A percentile compares a stretch with the other conserved stretches of the same genome.
Conservation (phyloP, 2,113 vertebrate genomes). For the Meleagris gallopavo region DNA sequence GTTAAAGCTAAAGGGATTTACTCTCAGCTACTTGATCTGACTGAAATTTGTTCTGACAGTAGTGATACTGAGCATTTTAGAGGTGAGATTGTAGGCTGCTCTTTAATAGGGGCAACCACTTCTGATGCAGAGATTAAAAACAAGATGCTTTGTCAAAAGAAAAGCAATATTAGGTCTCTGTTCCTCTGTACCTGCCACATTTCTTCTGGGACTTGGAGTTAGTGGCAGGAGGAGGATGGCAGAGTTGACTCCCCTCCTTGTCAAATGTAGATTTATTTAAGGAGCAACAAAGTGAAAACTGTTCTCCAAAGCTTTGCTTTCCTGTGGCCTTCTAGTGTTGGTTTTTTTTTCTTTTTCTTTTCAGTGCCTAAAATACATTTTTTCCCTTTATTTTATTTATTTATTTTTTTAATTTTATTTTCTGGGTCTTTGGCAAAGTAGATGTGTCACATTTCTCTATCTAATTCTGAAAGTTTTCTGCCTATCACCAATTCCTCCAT, state of each 20-base stretch:
- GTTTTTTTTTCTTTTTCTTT: not conserved
- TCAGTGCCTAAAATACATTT: not conserved
- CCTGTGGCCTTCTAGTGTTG: not conserved
- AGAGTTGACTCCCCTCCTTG: not conserved
- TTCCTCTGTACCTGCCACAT: not conserved
- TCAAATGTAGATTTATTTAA: not conserved
- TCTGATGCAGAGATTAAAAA: not conserved
- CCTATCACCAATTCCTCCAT: not conserved
- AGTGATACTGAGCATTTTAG: not conserved
- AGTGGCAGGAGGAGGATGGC: not conserved
- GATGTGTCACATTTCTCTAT: not conserved
- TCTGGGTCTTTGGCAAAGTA: not conserved
- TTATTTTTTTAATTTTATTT: not conserved
- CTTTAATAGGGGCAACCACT: not conserved
- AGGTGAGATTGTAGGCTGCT: not conserved
- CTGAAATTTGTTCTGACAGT: not conserved
- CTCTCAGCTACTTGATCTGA: not conserved
- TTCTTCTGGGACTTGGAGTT: not conserved
- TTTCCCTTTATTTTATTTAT: not conserved
- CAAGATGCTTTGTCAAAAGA: not conserved
- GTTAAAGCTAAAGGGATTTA: not conserved
- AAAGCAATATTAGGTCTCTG: not conserved
- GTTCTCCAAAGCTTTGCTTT: not conserved
- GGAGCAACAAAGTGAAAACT: not conserved
- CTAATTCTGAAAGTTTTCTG: not conserved